Evolutionary conservation across 2,113 vertebrate genomes (phyloP), one percentile per base, ranked within the genome.

Genomic region (Lycocorax pyrrhopterus): DNA sequence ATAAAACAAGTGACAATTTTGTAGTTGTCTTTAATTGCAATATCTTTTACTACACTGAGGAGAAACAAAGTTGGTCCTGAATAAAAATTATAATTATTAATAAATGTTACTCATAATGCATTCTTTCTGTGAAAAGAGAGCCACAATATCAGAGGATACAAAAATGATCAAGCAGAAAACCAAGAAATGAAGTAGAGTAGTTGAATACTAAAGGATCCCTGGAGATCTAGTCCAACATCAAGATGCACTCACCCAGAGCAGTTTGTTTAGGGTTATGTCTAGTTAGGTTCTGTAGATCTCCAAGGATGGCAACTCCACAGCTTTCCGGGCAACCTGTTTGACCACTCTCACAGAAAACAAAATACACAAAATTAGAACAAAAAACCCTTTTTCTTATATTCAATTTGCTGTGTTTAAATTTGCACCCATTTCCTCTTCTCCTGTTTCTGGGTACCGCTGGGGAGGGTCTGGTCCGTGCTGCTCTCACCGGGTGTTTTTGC

Each of bases 1-100:
- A 81, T 86, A 77, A 91, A 89, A 91, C 62, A 91, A 72, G 30
- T 8, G 16, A 49, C 30, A 41, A 22, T 86, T 92, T 91, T 51
- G 33, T 55, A 89, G 60, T 63, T 78, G 19, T 30, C 58, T 89
- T 84, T 92, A 89, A 89, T 73, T 94, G 74, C 52, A 86, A 18
- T 81, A 80, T 94, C 52, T 90, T 86, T 92, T 52, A 63, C 30
- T 90, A 15, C 23, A 53, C 7, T 66, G 37, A 74, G 47, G 21
- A 73, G 62, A 75, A 80, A 71, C 4, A 53, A 88, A 86, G 55
- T 58, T 73, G 49, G 25, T 14, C 53, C 21, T 59, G 82, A 87
- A 96, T 85, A 89, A 89, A 78, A 52, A 56, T 79, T 86, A 62
- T 49, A 43, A 81, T 93, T 95, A 74, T 47, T 88, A 90, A 92